Percentiles rank a stretch among this genome's conserved stretches.
Conservation (phyloP, 2,797 vertebrate genomes). For the Podarcis lilfordi region DNA sequence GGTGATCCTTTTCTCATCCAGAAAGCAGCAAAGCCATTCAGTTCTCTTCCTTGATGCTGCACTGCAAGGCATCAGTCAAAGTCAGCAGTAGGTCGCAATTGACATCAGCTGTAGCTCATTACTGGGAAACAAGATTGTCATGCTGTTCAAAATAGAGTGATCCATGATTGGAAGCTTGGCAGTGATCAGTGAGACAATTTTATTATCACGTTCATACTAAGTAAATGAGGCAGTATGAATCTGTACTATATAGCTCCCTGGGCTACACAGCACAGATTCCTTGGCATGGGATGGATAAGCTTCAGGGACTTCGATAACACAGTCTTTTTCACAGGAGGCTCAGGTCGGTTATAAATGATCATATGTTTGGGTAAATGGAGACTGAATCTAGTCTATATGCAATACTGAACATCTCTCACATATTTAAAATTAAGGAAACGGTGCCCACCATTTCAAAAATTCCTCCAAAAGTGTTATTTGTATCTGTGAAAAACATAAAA, state of each 20-base stretch:
- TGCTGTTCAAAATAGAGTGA: not conserved
- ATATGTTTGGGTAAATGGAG: not conserved
- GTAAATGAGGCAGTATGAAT: slow-evolving; percentile 18
- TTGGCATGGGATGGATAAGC: slow-evolving; percentile 8
- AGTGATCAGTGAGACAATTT: not conserved
- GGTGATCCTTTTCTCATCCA: not conserved
- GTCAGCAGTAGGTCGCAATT: rapidly evolving
- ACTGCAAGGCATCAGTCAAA: not conserved
- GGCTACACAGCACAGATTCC: rapidly evolving
- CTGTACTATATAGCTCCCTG: slow-evolving; percentile 12
- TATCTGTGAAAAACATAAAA: not conserved
- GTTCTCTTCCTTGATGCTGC: not conserved
- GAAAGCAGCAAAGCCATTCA: not conserved
- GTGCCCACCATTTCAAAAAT: rapidly evolving
- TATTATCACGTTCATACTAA: not conserved
- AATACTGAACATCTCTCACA: slow-evolving; percentile 14
- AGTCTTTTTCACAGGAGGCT: slow-evolving; percentile 34
- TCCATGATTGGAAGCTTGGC: not conserved
- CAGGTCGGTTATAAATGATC: not conserved
- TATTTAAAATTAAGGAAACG: slow-evolving; percentile 15
- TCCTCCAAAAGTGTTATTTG: not conserved
- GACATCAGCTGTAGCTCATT: slow-evolving; percentile 10
- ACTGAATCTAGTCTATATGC: not conserved
- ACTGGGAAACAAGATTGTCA: not conserved
- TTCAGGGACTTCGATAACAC: slow-evolving; percentile 22